These are phyloP conservation scores for Scolopax bukidnonensis DNA, from an alignment of 2,797 vertebrate species.

Conservation along the genomic window DNA sequence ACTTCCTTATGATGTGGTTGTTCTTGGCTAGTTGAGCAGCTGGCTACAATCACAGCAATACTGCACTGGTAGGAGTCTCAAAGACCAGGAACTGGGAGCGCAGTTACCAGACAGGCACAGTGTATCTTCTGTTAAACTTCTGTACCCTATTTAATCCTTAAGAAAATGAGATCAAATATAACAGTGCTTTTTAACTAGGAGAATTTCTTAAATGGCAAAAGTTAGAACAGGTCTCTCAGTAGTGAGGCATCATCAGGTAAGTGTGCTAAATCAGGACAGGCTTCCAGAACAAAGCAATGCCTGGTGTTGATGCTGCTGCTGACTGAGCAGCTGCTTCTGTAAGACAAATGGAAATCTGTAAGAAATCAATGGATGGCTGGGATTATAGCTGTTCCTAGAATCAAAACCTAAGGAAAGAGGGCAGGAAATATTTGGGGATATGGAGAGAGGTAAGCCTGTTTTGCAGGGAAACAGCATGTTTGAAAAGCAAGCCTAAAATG, in stretches of 20 bases:
- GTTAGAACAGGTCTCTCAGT: neutral
- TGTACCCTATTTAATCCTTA: neutral
- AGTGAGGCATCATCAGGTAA: neutral
- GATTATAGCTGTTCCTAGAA: neutral
- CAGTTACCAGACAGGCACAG: neutral
- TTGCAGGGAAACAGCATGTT: neutral
- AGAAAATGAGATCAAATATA: neutral
- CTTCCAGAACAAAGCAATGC: neutral
- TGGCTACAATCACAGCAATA: neutral
- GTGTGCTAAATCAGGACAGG: neutral
- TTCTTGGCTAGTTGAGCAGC: neutral
- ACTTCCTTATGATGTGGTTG: neutral
- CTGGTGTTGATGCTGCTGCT: neutral
- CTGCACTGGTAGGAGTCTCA: neutral
- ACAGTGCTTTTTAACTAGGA: neutral
- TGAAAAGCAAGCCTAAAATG: neutral
- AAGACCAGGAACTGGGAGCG: neutral
- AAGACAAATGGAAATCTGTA: neutral
- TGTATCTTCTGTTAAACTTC: neutral
- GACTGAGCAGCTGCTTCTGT: neutral
- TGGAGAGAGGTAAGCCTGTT: neutral
- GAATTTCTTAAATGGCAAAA: neutral
- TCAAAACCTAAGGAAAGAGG: neutral
- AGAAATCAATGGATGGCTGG: neutral
- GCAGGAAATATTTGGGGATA: neutral